Evolutionary conservation across 1,140 invertebrate species (phyloP).

Genomic region (Drosophila equinoxialis): DNA sequence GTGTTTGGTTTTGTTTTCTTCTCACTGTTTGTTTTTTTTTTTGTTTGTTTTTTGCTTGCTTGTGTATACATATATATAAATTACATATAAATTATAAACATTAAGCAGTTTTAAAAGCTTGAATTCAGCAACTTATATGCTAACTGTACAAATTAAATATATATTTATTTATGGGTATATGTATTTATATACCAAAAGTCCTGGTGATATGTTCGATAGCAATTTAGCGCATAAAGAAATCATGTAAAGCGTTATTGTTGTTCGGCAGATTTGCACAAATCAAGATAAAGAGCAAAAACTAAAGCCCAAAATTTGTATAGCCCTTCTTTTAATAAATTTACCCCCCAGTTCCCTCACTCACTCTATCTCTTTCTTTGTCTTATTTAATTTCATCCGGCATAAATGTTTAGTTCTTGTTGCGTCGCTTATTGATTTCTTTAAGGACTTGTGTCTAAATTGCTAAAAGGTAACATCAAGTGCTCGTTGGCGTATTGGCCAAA

Average conservation of each 20-base stretch:
- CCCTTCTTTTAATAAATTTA: not conserved
- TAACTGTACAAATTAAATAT: conserved; percentile 71
- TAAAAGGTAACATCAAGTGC: conserved; percentile 83
- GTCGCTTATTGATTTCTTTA: conserved; percentile 74
- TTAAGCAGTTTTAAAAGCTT: conserved; percentile 35
- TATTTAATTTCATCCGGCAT: conserved; percentile 31
- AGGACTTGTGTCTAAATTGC: conserved; percentile 82
- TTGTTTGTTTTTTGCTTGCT: not conserved
- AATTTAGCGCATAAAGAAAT: conserved; percentile 82
- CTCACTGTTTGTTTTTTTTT: not conserved
- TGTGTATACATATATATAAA: conserved; percentile 17
- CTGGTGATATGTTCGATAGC: conserved; percentile 65
- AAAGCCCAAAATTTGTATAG: conserved; percentile 46
- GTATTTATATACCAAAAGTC: conserved; percentile 33
- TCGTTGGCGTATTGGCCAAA: conserved; percentile 69
- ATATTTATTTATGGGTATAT: conserved; percentile 30
- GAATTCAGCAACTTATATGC: conserved; percentile 53
- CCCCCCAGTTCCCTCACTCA: not conserved
- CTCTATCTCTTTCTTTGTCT: not conserved
- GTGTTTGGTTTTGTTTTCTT: not conserved
- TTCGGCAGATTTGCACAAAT: conserved; percentile 44
- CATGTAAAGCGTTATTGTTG: conserved; percentile 65
- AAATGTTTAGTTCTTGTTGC: conserved; percentile 29
- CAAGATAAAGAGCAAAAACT: conserved; percentile 69
- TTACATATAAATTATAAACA: conserved; percentile 8